phyloP scores from a whole-genome alignment of 2,113 vertebrate species.

The Engraulis encrasicolus region DNA sequence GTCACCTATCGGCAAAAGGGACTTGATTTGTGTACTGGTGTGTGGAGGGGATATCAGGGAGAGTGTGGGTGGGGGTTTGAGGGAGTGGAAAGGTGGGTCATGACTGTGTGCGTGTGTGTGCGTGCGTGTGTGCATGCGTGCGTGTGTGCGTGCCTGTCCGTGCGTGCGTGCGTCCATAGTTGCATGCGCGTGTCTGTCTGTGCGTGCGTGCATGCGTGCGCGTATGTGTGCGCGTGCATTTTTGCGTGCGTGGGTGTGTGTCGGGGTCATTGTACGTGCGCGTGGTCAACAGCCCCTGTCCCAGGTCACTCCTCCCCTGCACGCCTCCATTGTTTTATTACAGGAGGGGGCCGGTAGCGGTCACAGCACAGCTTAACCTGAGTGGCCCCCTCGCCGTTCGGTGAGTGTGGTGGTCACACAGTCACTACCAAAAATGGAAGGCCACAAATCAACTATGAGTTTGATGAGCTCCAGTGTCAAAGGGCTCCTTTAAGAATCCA shows the following conservation, averaged over 20 bases:
- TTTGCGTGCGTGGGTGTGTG: too few species aligned
- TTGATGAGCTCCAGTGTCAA: neutral
- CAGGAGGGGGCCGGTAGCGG: conserved; percentile 44
- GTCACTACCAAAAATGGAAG: conserved; percentile 2
- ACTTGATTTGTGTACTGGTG: conserved; percentile 59
- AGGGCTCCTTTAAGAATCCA: neutral
- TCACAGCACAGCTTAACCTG: conserved; percentile 35
- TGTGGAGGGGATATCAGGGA: conserved; percentile 9
- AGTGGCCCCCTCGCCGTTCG: neutral
- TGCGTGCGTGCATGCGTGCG: too few species aligned
- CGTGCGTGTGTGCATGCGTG: too few species aligned
- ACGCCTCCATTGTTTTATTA: conserved; percentile 60
- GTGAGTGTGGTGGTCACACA: too few species aligned
- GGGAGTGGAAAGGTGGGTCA: conserved; percentile 46
- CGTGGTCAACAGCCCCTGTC: conserved; percentile 35
- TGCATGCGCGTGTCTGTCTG: too few species aligned
- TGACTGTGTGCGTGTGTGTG: too few species aligned
- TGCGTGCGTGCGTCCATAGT: too few species aligned
- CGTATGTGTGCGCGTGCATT: too few species aligned
- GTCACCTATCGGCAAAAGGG: conserved; percentile 17
- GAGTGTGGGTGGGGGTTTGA: neutral
- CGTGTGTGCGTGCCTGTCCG: too few species aligned
- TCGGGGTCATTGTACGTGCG: neutral
- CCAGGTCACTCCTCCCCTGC: conserved; percentile 56
- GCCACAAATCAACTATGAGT: neutral